Evolutionary conservation across 2,113 vertebrate genomes (phyloP).

Genomic region (Fulica atra): DNA sequence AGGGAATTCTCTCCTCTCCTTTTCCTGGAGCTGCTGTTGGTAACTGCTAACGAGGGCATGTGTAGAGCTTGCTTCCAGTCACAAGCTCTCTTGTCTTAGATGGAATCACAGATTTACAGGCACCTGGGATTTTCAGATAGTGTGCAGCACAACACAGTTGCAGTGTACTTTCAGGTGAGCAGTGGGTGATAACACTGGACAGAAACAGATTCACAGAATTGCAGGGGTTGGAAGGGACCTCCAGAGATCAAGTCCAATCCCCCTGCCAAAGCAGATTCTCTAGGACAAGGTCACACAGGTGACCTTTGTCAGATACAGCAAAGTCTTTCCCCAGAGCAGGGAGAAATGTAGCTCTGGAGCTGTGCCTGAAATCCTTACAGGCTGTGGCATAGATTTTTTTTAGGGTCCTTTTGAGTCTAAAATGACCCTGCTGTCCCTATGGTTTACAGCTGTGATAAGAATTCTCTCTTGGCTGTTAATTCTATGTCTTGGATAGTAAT

Average conservation of each 20-base stretch:
- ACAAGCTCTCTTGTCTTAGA: slow-evolving; percentile 36
- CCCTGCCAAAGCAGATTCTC: too few species aligned
- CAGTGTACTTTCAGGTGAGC: slow-evolving; percentile 19
- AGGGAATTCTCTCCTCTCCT: not conserved
- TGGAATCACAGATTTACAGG: slow-evolving; percentile 29
- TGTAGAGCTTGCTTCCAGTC: slow-evolving; percentile 1
- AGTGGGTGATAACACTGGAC: not conserved
- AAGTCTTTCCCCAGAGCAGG: not conserved
- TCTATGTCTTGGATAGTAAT: not conserved
- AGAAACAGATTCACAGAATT: too few species aligned
- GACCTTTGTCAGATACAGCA: not conserved
- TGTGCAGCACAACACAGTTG: not conserved
- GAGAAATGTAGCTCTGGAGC: not conserved
- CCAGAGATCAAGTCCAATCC: too few species aligned
- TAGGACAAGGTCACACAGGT: not conserved
- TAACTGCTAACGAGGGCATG: not conserved
- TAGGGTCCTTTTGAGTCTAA: not conserved
- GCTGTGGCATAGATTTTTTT: not conserved
- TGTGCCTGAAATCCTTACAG: not conserved
- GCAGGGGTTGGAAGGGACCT: too few species aligned
- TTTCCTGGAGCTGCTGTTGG: not conserved
- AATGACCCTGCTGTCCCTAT: not conserved
- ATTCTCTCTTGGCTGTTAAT: accelerated
- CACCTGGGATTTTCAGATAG: not conserved
- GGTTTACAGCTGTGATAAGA: not conserved